phyloP scores from a whole-genome alignment of 2,113 vertebrate species.

The Peucedramus taeniatus region DNA sequence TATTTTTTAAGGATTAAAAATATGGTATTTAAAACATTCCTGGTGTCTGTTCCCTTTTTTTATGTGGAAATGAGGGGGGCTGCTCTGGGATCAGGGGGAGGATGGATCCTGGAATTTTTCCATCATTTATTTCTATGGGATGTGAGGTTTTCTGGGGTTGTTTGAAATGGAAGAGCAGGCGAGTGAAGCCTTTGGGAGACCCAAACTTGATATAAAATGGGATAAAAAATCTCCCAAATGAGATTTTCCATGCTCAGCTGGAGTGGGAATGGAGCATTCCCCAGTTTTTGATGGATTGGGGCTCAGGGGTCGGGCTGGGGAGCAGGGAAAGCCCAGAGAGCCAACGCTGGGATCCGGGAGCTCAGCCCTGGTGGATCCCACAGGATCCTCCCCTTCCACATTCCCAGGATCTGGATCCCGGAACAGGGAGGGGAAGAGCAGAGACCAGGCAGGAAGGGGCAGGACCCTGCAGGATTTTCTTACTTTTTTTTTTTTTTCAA shows the following conservation, averaged over 20 bases:
- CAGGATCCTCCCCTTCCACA: no score
- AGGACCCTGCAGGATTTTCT: no score
- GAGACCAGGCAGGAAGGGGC: neutral
- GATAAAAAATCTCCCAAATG: no score
- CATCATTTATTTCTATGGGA: no score
- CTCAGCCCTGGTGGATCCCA: neutral
- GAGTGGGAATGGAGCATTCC: neutral
- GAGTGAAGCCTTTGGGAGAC: neutral
- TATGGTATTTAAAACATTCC: neutral
- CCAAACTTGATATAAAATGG: accelerated
- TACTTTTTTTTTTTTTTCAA: no score
- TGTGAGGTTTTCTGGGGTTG: neutral
- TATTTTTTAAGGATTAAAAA: slow-evolving; percentile 56
- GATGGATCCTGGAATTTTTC: accelerated
- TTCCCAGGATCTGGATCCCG: neutral
- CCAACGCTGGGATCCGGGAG: neutral
- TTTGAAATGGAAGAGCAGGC: neutral
- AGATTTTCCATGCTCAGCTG: no score
- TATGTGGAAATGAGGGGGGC: accelerated
- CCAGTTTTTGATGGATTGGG: accelerated
- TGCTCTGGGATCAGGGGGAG: neutral
- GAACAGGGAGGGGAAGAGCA: accelerated
- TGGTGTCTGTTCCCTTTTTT: neutral
- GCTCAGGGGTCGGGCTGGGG: accelerated
- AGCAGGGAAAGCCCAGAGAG: neutral